A percentile compares a stretch with the other conserved stretches of the same genome.
Conservation (phyloP, 2,113 vertebrate species). For the Oplegnathus fasciatus region DNA sequence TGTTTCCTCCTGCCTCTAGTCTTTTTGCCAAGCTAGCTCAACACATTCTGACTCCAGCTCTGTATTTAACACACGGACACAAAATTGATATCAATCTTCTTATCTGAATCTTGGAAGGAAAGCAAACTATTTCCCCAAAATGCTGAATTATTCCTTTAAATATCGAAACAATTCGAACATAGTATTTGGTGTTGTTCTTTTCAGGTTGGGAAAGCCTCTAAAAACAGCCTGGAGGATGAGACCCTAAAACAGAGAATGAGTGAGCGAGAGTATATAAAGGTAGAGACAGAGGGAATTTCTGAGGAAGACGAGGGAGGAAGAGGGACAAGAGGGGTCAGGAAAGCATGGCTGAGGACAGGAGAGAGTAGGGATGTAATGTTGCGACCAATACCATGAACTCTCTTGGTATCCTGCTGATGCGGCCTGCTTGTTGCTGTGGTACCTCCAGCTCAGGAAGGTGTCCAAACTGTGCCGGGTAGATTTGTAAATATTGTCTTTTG, state of each 20-base stretch:
- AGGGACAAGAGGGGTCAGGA: neutral
- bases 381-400: conserved; percentile 19
- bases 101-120: neutral
- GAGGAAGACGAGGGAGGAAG: conserved; percentile 3
- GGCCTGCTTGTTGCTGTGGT: neutral
- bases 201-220: neutral
- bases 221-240: neutral
- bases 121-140: neutral
- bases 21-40: neutral
- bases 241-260: neutral
- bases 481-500: conserved; percentile 77
- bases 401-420: neutral
- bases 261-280: neutral
- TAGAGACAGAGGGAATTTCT: conserved; percentile 44
- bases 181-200: neutral
- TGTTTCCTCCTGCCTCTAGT: neutral
- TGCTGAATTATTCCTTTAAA: neutral
- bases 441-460: conserved; percentile 28
- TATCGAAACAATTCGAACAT: neutral
- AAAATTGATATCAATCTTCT: neutral
- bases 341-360: conserved; percentile 5
- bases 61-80: neutral
- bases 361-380: conserved; percentile 8
- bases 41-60: neutral
- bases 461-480: conserved; percentile 40